A percentile compares a stretch with the other conserved stretches of the same genome.
These are phyloP conservation scores for Tetraodon nigroviridis DNA, from an alignment of 2,113 vertebrate species.

Conservation along the genomic window DNA sequence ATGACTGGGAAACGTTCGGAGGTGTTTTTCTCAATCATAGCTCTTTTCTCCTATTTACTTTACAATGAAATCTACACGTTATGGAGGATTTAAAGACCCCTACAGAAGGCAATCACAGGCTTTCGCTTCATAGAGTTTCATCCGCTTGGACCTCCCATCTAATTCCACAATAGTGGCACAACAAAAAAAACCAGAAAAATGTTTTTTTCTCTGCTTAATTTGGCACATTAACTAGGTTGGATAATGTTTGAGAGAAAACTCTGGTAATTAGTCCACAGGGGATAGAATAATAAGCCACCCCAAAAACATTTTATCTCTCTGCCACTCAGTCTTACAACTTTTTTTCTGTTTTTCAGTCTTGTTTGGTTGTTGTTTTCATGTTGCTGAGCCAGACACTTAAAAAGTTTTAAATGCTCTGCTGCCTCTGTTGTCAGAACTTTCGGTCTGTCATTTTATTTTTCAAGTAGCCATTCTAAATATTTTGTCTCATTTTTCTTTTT, in stretches of 20 bases:
- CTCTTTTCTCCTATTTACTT: constrained; percentile 66
- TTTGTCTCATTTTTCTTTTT: constrained; percentile 14
- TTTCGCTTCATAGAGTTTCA: constrained; percentile 12
- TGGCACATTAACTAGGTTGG: constrained; percentile 59
- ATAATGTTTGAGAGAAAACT: constrained; percentile 62
- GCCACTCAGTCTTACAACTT: constrained; percentile 51
- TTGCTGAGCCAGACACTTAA: constrained; percentile 38
- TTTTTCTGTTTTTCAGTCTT: constrained; percentile 16
- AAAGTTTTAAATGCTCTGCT: constrained; percentile 29
- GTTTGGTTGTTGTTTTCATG: constrained; percentile 30
- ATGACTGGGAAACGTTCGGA: constrained; percentile 45
- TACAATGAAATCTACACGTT: constrained; percentile 34
- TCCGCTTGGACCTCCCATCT: constrained; percentile 11
- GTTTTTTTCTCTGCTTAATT: constrained; percentile 29
- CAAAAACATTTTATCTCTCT: constrained; percentile 58
- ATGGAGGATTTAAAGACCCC: constrained; percentile 65
- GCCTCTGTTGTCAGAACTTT: constrained; percentile 23
- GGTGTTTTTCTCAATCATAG: constrained; percentile 55
- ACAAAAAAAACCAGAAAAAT: constrained; percentile 42
- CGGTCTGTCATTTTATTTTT: constrained; percentile 35
- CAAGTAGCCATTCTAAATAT: constrained; percentile 6
- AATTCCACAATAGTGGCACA: constrained; percentile 41
- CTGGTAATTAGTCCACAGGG: constrained; percentile 70
- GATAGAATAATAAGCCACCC: constrained; percentile 59
- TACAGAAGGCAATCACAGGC: constrained; percentile 48